phyloP scores from a whole-genome alignment of 2,797 vertebrate species.

The Pipistrellus kuhlii region DNA sequence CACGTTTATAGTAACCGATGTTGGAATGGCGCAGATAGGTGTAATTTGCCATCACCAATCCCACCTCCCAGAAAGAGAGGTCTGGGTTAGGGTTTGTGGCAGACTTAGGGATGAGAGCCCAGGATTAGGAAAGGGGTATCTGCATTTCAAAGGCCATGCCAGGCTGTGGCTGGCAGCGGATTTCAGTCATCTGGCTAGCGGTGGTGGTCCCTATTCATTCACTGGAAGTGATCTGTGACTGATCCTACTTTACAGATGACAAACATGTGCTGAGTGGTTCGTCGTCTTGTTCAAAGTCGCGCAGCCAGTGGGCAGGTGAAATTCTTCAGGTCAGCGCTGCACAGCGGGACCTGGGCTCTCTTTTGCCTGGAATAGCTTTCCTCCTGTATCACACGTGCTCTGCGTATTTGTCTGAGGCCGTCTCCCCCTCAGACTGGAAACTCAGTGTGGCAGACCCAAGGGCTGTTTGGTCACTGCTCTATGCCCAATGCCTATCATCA shows the following conservation, averaged over 20 bases:
- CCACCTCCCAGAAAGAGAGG: background rate
- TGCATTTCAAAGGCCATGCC: background rate
- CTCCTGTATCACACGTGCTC: no score
- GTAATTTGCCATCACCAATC: background rate
- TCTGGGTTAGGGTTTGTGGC: background rate
- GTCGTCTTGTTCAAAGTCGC: background rate
- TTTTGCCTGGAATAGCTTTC: background rate
- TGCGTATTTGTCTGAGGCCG: background rate
- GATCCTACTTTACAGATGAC: background rate
- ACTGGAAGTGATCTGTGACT: background rate
- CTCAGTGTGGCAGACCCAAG: rapidly evolving
- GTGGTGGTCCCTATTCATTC: no score
- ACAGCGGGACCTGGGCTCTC: rapidly evolving
- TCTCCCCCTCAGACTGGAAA: background rate
- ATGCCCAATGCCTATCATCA: background rate
- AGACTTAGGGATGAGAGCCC: background rate
- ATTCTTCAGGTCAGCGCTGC: background rate
- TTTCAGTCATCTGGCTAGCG: no score
- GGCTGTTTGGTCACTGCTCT: background rate
- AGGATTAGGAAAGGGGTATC: background rate
- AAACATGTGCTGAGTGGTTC: background rate
- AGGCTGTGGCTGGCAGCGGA: background rate
- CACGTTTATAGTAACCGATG: background rate
- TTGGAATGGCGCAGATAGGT: background rate
- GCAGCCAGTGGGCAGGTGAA: rapidly evolving